Percentiles rank a stretch among this genome's conserved stretches.
Conservation (phyloP, 1,140 invertebrate genomes). For the Micrasema minimum region DNA sequence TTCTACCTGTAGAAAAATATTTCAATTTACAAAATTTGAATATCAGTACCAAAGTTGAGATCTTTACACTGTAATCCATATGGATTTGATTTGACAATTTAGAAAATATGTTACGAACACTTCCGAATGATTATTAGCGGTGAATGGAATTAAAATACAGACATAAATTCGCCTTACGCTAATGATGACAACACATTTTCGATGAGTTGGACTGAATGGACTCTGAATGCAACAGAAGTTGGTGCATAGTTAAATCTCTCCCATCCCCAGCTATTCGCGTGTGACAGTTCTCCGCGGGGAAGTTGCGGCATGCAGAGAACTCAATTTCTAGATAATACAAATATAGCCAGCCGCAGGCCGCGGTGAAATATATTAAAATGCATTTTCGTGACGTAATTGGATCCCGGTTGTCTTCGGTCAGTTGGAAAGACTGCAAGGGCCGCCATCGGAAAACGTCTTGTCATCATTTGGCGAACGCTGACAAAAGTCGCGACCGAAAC, state of each 20-base stretch:
- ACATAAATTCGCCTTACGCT: too few relatives aligned
- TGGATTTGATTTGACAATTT: too few relatives aligned
- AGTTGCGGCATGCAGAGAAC: not conserved
- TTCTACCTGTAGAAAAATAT: too few relatives aligned
- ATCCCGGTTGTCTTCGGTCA: slow-evolving; percentile 29
- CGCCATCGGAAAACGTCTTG: slow-evolving; percentile 47
- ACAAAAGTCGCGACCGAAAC: not conserved
- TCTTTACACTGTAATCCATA: too few relatives aligned
- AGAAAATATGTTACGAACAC: too few relatives aligned
- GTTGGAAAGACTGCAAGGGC: slow-evolving; percentile 33
- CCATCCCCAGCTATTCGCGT: not conserved
- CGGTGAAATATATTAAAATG: slow-evolving; percentile 32
- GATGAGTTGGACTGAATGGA: slow-evolving; percentile 1
- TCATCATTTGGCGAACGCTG: slow-evolving; percentile 29
- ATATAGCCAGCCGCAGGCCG: not conserved
- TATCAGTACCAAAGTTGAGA: too few relatives aligned
- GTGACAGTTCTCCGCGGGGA: not conserved
- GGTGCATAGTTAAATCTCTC: too few relatives aligned
- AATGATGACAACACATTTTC: slow-evolving; percentile 40
- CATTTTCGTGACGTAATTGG: slow-evolving; percentile 47
- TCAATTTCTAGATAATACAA: slow-evolving; percentile 9
- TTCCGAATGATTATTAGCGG: too few relatives aligned
- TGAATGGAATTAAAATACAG: too few relatives aligned
- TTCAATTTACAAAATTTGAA: too few relatives aligned
- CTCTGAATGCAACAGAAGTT: too few relatives aligned